Evolutionary conservation across 2,888 invertebrate genomes (phyloP).

Genomic region (Athalia rosae): DNA sequence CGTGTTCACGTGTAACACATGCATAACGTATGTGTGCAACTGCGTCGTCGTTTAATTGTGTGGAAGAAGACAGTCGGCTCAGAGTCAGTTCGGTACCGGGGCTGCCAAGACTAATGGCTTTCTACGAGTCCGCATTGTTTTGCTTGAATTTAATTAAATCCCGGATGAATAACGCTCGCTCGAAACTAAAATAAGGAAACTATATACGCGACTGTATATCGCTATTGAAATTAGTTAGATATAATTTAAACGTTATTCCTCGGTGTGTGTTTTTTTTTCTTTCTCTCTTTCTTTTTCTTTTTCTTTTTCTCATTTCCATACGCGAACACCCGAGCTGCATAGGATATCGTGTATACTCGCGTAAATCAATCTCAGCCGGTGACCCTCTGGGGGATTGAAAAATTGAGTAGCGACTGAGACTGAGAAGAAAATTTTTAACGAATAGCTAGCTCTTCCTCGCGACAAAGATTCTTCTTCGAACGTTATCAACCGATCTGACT

Average conservation of each 20-base stretch:
- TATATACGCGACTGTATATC: neutral
- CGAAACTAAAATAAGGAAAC: slow-evolving; percentile 25
- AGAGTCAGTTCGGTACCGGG: slow-evolving; percentile 24
- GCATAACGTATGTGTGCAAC: no score
- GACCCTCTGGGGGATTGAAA: neutral
- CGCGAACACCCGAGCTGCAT: no score
- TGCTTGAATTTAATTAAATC: slow-evolving; percentile 42
- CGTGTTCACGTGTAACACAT: no score
- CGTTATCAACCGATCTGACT: slow-evolving; percentile 2
- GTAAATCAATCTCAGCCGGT: slow-evolving; percentile 15
- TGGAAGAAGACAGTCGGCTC: slow-evolving; percentile 26
- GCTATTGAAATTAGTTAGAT: slow-evolving; percentile 15
- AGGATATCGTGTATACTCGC: no score
- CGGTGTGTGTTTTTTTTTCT: neutral
- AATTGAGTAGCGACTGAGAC: neutral
- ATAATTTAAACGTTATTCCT: neutral
- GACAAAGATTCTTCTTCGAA: slow-evolving; percentile 26
- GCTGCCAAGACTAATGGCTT: slow-evolving; percentile 34
- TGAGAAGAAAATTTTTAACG: neutral
- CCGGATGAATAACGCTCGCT: slow-evolving; percentile 23
- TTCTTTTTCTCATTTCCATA: no score
- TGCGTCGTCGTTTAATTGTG: neutral
- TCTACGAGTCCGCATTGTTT: slow-evolving; percentile 36
- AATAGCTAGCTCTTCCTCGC: no score
- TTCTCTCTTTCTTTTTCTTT: neutral